Evolutionary conservation across 2,888 invertebrate genomes (phyloP).

Genomic region (Eupithecia centaureata): DNA sequence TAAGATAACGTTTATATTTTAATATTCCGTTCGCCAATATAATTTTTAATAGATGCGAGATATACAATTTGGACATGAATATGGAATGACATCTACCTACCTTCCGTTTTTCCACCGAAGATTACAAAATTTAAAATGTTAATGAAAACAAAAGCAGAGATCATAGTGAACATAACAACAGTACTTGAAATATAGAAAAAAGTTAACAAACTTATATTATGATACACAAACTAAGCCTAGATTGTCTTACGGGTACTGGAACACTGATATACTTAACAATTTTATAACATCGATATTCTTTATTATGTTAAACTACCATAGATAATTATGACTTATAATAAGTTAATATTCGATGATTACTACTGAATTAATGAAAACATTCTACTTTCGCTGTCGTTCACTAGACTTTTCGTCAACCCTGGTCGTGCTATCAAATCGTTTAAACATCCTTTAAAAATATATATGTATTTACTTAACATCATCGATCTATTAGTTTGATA

Average conservation of each 20-base stretch:
- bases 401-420: neutral
- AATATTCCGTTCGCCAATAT: neutral
- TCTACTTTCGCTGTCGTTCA: neutral
- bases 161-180: neutral
- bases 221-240: too few relatives aligned
- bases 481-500: too few relatives aligned
- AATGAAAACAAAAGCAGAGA: neutral
- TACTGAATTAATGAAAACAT: neutral
- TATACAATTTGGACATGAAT: neutral
- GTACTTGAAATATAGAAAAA: too few relatives aligned
- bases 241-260: too few relatives aligned
- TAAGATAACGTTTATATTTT: neutral
- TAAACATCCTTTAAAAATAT: neutral
- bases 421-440: neutral
- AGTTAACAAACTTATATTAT: too few relatives aligned
- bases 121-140: neutral
- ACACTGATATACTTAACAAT: too few relatives aligned
- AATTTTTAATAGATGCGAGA: neutral
- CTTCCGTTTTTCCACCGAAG: neutral
- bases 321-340: too few relatives aligned
- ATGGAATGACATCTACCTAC: neutral
- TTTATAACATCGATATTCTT: too few relatives aligned
- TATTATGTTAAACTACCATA: too few relatives aligned
- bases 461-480: too few relatives aligned
- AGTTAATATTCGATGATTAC: too few relatives aligned